phyloP scores from a whole-genome alignment of 2,797 vertebrate species.

The Arnoldichthys spilopterus region DNA sequence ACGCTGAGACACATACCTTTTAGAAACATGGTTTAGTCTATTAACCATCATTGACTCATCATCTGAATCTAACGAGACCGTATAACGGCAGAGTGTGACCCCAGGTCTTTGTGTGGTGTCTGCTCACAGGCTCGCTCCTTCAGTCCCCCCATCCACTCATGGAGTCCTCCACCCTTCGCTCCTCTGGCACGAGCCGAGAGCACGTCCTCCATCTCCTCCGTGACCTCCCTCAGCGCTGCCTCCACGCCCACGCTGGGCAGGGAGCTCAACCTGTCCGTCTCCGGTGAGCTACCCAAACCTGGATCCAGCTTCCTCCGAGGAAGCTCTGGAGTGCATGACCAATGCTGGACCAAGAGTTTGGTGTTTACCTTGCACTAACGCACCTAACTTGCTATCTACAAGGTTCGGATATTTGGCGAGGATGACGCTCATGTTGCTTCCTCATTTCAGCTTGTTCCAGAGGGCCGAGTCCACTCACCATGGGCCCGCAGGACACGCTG shows the following conservation, averaged over 20 bases:
- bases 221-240: conserved; percentile 93
- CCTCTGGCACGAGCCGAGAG: conserved; percentile 96
- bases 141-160: conserved; percentile 91
- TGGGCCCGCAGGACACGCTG: conserved; percentile 97
- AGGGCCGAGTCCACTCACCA: conserved; percentile 95
- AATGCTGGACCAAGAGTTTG: conserved; percentile 4
- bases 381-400: neutral
- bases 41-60: too few species aligned
- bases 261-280: conserved; percentile 73
- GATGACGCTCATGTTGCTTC: conserved; percentile 1
- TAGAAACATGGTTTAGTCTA: too few species aligned
- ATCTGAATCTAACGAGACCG: too few species aligned
- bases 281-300: conserved; percentile 67
- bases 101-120: conserved; percentile 49
- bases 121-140: conserved; percentile 87
- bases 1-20: too few species aligned
- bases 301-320: conserved; percentile 1
- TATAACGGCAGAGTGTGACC: neutral
- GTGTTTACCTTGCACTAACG: neutral
- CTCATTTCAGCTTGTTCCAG: conserved; percentile 89
- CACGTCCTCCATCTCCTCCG: conserved; percentile 96
- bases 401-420: neutral
- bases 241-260: conserved; percentile 96
- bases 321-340: neutral
- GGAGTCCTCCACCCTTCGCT: conserved; percentile 94